Conservation (phyloP, 2,797 vertebrate genomes). For the Hirundo rustica region DNA sequence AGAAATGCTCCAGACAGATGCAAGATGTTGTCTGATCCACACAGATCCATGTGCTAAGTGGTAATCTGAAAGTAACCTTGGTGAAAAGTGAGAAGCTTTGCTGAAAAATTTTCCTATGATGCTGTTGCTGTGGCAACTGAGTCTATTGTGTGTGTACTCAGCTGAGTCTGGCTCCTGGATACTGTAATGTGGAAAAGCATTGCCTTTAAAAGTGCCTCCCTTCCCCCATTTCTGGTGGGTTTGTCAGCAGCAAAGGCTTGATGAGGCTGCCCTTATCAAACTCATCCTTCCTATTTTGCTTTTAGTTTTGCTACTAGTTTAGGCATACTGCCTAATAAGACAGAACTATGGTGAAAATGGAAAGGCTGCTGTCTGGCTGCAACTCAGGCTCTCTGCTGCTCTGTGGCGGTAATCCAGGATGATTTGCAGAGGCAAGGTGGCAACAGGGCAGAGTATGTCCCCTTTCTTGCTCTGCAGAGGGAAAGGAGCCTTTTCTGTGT, state of each 20-base stretch:
- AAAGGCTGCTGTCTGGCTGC: background rate
- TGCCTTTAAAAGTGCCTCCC: background rate
- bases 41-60: background rate
- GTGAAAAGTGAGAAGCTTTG: conserved; percentile 2
- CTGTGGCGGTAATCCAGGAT: background rate
- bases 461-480: background rate
- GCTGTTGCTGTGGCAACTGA: conserved; percentile 64
- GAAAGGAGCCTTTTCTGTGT: background rate
- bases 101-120: conserved; percentile 25
- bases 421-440: background rate
- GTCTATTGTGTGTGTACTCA: background rate
- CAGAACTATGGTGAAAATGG: background rate
- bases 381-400: background rate
- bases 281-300: background rate
- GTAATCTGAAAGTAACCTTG: conserved; percentile 6
- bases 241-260: background rate
- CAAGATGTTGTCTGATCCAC: conserved; percentile 9
- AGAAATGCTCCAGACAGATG: background rate
- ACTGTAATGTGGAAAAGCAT: conserved; percentile 27
- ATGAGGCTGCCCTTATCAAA: background rate
- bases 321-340: background rate
- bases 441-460: background rate
- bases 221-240: background rate
- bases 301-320: background rate
- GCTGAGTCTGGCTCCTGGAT: background rate